These are phyloP conservation scores for Adoxophyes honmai DNA, from an alignment of 1,140 invertebrate genomes.

Conservation along the genomic window DNA sequence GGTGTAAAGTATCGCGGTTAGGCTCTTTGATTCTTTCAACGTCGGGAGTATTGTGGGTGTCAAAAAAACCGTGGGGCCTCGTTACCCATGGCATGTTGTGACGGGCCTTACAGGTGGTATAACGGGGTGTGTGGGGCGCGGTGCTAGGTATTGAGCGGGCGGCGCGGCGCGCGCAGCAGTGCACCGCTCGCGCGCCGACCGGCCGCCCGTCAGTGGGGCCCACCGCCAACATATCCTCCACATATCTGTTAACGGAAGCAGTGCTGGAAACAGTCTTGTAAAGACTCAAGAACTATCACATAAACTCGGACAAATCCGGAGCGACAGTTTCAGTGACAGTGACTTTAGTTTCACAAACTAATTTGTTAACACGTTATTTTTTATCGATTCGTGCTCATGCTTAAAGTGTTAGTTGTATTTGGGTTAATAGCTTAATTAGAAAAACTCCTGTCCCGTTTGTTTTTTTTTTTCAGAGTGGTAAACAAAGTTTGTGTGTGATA, in stretches of 20 bases:
- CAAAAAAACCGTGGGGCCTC: background rate
- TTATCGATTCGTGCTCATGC: slow-evolving; percentile 8
- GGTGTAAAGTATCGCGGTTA: no score
- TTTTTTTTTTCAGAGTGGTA: background rate
- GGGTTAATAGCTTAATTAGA: slow-evolving; percentile 1
- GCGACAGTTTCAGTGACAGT: slow-evolving; percentile 6
- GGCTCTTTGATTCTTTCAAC: no score
- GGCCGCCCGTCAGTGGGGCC: slow-evolving; percentile 31
- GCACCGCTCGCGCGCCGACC: slow-evolving; percentile 30
- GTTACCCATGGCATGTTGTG: slow-evolving; percentile 58
- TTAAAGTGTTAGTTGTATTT: slow-evolving; percentile 14
- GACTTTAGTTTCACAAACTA: slow-evolving; percentile 4
- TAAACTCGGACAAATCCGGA: background rate
- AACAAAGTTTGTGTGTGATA: slow-evolving; percentile 10
- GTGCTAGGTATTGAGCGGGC: slow-evolving; percentile 53
- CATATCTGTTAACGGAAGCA: slow-evolving; percentile 15
- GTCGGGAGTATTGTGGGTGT: no score
- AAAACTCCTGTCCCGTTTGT: background rate
- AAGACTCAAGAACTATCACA: slow-evolving; percentile 14
- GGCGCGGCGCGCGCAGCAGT: slow-evolving; percentile 60
- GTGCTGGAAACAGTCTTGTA: slow-evolving; percentile 8
- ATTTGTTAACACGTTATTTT: slow-evolving; percentile 12
- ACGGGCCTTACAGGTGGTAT: slow-evolving; percentile 64
- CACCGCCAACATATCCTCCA: slow-evolving; percentile 3
- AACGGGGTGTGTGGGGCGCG: slow-evolving; percentile 53